These are phyloP conservation scores for Sebastes vulpes DNA, from an alignment of 2,797 vertebrate genomes.

Conservation along the genomic window DNA sequence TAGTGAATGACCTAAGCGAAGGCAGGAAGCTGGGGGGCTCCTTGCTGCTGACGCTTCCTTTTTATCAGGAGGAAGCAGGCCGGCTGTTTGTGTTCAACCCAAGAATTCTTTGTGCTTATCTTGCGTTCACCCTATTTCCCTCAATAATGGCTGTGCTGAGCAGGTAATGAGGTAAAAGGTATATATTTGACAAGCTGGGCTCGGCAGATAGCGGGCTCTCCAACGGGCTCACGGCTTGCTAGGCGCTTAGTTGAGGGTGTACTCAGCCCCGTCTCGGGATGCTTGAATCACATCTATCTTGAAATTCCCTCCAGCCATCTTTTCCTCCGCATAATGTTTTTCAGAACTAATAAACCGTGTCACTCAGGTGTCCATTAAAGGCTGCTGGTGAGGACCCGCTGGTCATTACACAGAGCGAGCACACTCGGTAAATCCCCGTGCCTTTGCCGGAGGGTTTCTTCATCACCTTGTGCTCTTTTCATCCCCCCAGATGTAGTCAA, in stretches of 20 bases:
- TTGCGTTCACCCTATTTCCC: slow-evolving; percentile 75
- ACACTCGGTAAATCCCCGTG: slow-evolving; percentile 62
- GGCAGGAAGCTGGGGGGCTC: slow-evolving; percentile 72
- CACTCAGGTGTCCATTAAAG: slow-evolving; percentile 74
- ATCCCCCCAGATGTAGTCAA: slow-evolving; percentile 62
- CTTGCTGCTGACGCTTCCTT: slow-evolving; percentile 61
- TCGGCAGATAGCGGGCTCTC: slow-evolving; percentile 70
- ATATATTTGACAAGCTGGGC: slow-evolving; percentile 78
- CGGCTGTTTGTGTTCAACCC: slow-evolving; percentile 74
- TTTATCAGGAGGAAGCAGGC: slow-evolving; percentile 87
- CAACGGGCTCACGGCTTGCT: slow-evolving; percentile 35
- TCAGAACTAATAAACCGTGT: slow-evolving; percentile 70
- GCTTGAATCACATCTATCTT: slow-evolving; percentile 56
- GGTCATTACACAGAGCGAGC: slow-evolving; percentile 63
- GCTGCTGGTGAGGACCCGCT: slow-evolving; percentile 42
- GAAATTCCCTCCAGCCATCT: slow-evolving; percentile 50
- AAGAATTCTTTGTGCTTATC: slow-evolving; percentile 82
- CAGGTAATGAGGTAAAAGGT: slow-evolving; percentile 82
- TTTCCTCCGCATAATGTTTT: slow-evolving; percentile 55
- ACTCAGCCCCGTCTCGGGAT: slow-evolving; percentile 46
- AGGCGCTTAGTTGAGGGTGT: slow-evolving; percentile 52
- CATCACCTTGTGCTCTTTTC: slow-evolving; percentile 63
- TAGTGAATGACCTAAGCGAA: slow-evolving; percentile 63
- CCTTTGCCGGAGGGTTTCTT: slow-evolving; percentile 57
- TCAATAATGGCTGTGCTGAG: slow-evolving; percentile 67